Base-by-base conservation (phyloP, 2,113 vertebrate species). In the Murina feae region DNA sequence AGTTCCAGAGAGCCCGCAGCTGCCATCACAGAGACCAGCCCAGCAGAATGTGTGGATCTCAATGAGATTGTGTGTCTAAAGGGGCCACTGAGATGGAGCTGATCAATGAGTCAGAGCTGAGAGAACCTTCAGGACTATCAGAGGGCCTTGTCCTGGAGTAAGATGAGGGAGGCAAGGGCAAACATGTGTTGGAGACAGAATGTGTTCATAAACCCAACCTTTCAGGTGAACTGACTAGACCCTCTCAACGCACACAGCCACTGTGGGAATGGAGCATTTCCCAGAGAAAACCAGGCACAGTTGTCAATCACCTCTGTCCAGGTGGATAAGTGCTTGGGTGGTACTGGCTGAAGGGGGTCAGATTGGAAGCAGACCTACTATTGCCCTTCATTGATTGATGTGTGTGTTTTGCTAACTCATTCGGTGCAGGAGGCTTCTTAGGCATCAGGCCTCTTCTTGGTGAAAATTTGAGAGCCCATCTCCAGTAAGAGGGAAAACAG, bases 11-110 rank as follows among this genome's bases (percentile, higher is more conserved):
- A 66, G 11, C 20, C 2, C 53, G 63, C 47, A 16, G 44, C 42
- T 3, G 2, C 9, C 5, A 9, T 4, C 17, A 11, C 0, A 3
- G 37, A 32, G 30, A 6, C 12, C 0, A 2, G n/a, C 18, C 4
- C 4, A 8, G 23, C 3, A 35, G 55, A 63, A 35, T 1, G 0
- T 44, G 5, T 0, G 14, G 20, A 13, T 76, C 47, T 35, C 4
- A 1, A 17, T n/a, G 0, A 37, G 21, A 4, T 23, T 63, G 14
- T 17, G 5, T 65, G 37, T 17, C 37, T 10, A 2, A 8, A 9
- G 12, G 9, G 6, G 2, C 39, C 2, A 0, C 1, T 20, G 71
- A 60, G 9, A 44, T 65, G 25, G 5, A 5, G 28, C 3, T 8
- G 76, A 42, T 71, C 58, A 35, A 0, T 13, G 51, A 18, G 17